Base-by-base conservation (phyloP, 2,113 vertebrate species). In the Prunella himalayana region DNA sequence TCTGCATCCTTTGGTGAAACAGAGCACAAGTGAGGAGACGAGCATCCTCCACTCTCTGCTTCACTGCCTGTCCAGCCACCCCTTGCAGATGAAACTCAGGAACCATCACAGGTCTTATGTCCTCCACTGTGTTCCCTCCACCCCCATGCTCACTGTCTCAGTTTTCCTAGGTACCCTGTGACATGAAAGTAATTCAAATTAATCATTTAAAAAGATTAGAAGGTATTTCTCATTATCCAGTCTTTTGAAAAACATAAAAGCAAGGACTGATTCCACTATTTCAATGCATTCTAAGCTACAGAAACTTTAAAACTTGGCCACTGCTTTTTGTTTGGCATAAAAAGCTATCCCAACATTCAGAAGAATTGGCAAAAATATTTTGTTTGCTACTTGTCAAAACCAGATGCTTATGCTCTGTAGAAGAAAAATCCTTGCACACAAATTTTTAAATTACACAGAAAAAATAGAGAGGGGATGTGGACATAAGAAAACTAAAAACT, bases 11-110 rank as follows among this genome's bases (percentile, higher is more conserved):
- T 73, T 77, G 71, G 39, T 4, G 3, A 88, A 96, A 69, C 28
- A 65, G 23, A 78, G 37, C 4, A 2, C 3, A 4, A 86, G 20
- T 0, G 1, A 61, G 0, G 1, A 71, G 57, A 57, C 0, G 0
- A 79, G 33, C 45, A 50, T 21, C 49, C 31, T 82, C 18, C 0
- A 0, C 53, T 33, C 33, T 24, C 25, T 83, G 68, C 59, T 83
- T 76, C 30, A 35, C 27, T 5, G 2, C 2, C 4, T 27, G 61
- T 64, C 37, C 50, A 35, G 42, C 37, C 54, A 28, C 25, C 20
- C 8, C 16, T n/a, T 60, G 61, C 15, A 69, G 65, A 59, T 22
- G 39, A 75, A 84, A 86, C 22, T n/a, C 25, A 39, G 65, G 47
- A 86, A 86, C 9, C 12, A 56, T 5, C 49, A 60, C 5, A 44